Base-by-base conservation (phyloP, 2,888 invertebrate genomes). In the Linnaemya tessellans region DNA sequence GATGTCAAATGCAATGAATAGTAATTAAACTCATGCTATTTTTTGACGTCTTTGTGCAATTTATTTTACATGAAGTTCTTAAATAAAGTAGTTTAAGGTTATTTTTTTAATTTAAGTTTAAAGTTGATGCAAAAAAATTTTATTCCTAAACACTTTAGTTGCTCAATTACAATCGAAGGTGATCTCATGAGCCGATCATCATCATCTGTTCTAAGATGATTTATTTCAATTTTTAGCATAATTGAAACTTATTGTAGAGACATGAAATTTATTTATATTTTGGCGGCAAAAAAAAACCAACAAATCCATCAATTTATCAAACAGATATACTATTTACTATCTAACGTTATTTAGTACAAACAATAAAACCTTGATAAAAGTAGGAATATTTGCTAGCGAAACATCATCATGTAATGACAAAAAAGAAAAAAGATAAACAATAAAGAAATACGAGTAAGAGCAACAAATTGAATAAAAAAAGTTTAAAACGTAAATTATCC, bases 401-500 rank as follows among this genome's bases (percentile, higher is more conserved):
- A 51, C 67, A 43, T 56, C 58, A 49, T 15, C 73, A 64, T 51
- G 64, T 78, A 68, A 78, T 68, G 73, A 70, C 78, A 79, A 79
- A 2, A 30, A 30, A 30, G 5, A 30, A 2, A 30, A 3, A 5
- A 30, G 30, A 43, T 41, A 25, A 71, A 56, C 60, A 80, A 35
- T n/a, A 18, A 56, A 68, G 20, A 20, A 54, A 43, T 43, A 60
- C 58, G 38, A 78, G 46, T 35, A 73, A 43, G 25, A 56, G 56
- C 18, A 79, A 58, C 22, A 56, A 71, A 51, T 58, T 43, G 30
- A 60, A 67, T 10, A 49, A 41, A 25, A 68, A 43, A 35, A 18
- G 25, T 43, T 56, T 70, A 74, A 71, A 79, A 82, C 75, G 74
- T 82, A 82, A 81, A 85, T 85, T 85, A 81, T 75, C 70, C 25